Conservation (phyloP, 2,888 invertebrate species). For the Bhutanitis thaidina region DNA sequence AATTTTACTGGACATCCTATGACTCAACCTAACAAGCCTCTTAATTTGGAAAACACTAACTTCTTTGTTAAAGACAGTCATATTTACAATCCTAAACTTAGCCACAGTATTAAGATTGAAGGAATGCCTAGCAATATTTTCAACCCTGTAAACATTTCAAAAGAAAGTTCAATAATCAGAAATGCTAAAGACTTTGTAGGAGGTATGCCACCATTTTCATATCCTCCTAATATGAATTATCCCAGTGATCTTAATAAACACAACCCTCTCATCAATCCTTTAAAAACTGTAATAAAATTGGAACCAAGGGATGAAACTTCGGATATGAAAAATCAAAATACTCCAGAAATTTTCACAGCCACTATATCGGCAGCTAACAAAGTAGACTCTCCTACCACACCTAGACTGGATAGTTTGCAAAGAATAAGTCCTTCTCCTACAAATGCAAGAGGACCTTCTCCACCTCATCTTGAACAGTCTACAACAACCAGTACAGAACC, state of each 20-base stretch:
- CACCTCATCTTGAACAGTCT: slow-evolving; percentile 63
- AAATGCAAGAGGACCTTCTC: slow-evolving; percentile 58
- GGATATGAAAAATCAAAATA: slow-evolving; percentile 70
- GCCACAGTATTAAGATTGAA: slow-evolving; percentile 69
- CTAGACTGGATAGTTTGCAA: slow-evolving; percentile 62
- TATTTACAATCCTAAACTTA: slow-evolving; percentile 65
- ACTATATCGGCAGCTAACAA: slow-evolving; percentile 65
- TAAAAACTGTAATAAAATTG: slow-evolving; percentile 74
- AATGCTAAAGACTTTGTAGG: slow-evolving; percentile 64
- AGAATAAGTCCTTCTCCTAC: slow-evolving; percentile 71
- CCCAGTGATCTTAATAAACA: slow-evolving; percentile 65
- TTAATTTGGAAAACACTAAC: slow-evolving; percentile 70
- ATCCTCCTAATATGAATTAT: slow-evolving; percentile 63
- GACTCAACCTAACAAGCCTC: slow-evolving; percentile 60
- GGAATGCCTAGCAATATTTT: slow-evolving; percentile 64
- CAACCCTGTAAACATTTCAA: slow-evolving; percentile 65
- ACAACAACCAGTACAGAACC: slow-evolving; percentile 58
- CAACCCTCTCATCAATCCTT: slow-evolving; percentile 63
- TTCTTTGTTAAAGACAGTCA: slow-evolving; percentile 73
- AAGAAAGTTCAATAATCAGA: slow-evolving; percentile 66
- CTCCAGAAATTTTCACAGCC: slow-evolving; percentile 73
- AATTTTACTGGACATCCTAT: slow-evolving; percentile 60
- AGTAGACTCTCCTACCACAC: slow-evolving; percentile 66
- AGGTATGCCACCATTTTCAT: slow-evolving; percentile 63
- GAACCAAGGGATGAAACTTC: slow-evolving; percentile 72